Conservation (phyloP, 2,113 vertebrate genomes). For the Mirza zaza region DNA sequence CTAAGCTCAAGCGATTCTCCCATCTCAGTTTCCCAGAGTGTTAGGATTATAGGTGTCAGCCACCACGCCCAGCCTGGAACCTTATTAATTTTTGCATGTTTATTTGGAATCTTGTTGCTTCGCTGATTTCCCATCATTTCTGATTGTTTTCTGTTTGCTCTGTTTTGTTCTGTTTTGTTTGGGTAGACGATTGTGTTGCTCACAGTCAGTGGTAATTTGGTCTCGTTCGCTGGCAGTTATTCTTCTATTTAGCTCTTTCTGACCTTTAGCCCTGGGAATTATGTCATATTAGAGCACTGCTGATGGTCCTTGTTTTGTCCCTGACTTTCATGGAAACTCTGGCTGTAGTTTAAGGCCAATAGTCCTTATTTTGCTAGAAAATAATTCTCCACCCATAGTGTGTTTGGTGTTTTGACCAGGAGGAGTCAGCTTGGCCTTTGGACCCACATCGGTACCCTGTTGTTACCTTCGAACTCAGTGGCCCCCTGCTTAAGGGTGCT, state of each 20-base stretch:
- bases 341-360: background rate
- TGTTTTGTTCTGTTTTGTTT: background rate
- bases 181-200: background rate
- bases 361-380: background rate
- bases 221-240: background rate
- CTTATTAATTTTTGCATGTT: background rate
- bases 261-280: background rate
- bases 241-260: background rate
- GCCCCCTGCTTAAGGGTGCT: background rate
- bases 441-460: background rate
- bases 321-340: background rate
- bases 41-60: too few relatives aligned
- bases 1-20: too few relatives aligned
- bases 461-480: background rate
- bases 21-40: too few relatives aligned
- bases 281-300: background rate
- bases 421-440: background rate
- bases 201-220: background rate
- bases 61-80: background rate
- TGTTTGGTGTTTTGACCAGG: background rate
- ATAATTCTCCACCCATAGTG: accelerated
- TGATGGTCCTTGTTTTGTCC: background rate
- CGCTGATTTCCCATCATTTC: background rate
- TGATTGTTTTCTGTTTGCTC: background rate
- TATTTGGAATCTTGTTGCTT: background rate